Conservation (phyloP, 2,113 vertebrate species). For the Sciurus niger region DNA sequence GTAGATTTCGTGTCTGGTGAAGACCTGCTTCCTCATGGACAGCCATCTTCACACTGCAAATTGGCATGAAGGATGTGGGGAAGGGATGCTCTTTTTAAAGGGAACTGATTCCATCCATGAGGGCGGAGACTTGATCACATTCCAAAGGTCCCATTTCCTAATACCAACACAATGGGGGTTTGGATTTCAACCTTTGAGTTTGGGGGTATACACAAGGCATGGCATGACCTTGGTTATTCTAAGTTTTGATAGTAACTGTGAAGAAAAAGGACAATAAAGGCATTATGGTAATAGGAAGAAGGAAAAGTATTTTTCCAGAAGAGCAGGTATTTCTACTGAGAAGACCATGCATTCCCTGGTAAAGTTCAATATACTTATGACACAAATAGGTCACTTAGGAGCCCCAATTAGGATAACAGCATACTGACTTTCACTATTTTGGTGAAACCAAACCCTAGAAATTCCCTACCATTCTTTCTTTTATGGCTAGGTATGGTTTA, state of each 20-base stretch:
- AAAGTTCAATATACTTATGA: background rate
- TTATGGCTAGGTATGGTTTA: background rate
- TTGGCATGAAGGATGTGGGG: background rate
- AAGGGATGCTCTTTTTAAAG: background rate
- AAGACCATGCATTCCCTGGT: background rate
- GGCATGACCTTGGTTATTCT: background rate
- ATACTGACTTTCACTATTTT: slow-evolving; percentile 12
- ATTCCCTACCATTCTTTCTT: background rate
- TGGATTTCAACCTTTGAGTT: background rate
- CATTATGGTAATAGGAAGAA: background rate
- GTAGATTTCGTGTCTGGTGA: background rate
- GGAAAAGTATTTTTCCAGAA: background rate
- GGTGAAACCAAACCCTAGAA: background rate
- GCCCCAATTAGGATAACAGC: background rate
- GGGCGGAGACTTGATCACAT: background rate
- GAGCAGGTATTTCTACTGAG: background rate
- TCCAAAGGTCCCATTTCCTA: background rate
- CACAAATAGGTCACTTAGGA: background rate
- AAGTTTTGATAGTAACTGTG: background rate
- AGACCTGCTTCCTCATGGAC: background rate
- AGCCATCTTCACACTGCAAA: too few relatives aligned
- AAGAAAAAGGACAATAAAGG: background rate
- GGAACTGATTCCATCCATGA: background rate
- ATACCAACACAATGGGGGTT: background rate
- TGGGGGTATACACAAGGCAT: background rate